Conservation (phyloP, 1,140 invertebrate species). For the Sesamia nonagrioides region DNA sequence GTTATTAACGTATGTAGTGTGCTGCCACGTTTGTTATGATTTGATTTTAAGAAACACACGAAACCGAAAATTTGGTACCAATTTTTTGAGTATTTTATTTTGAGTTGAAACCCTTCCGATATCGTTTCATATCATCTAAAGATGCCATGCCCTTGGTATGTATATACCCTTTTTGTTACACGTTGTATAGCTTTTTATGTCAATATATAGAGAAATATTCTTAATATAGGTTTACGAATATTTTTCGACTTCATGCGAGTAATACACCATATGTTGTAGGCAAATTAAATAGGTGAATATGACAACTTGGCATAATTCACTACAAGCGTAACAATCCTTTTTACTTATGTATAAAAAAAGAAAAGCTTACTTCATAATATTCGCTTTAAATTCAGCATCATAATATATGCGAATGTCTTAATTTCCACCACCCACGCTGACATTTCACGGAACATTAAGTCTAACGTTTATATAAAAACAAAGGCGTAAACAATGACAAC, state of each 20-base stretch:
- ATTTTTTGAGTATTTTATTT: too few species aligned
- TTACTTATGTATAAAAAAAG: not conserved
- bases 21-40: too few species aligned
- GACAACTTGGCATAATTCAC: slow-evolving; percentile 1
- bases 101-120: too few species aligned
- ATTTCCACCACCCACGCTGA: slow-evolving; percentile 20
- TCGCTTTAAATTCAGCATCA: slow-evolving; percentile 22
- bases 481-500: slow-evolving; percentile 25
- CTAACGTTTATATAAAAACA: slow-evolving; percentile 14
- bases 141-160: too few species aligned
- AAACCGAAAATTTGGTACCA: too few species aligned
- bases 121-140: too few species aligned
- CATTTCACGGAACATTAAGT: slow-evolving; percentile 30
- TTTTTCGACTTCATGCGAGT: not conserved
- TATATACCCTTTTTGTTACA: too few species aligned
- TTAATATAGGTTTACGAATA: slow-evolving; percentile 1
- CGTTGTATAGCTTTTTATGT: slow-evolving; percentile 14
- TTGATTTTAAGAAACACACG: too few species aligned
- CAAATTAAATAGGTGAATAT: not conserved
- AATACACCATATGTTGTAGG: not conserved
- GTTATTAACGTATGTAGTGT: too few species aligned
- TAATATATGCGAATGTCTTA: not conserved
- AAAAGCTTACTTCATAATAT: slow-evolving; percentile 19
- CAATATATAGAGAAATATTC: not conserved
- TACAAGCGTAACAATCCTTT: not conserved